phyloP scores from a whole-genome alignment of 2,113 vertebrate genomes.

The Amazona guildingii region DNA sequence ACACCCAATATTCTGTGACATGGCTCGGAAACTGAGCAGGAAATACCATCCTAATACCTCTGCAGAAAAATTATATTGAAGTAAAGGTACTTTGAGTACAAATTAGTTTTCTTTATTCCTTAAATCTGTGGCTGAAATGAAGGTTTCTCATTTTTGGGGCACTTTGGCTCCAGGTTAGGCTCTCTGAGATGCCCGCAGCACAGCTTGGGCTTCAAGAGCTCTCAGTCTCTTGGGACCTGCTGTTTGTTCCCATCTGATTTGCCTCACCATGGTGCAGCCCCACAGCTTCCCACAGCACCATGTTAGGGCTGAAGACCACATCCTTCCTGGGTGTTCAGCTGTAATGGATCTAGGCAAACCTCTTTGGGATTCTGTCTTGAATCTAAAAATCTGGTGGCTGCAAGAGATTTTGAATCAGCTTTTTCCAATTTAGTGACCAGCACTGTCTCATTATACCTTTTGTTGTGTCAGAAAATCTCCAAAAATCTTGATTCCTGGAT shows the following conservation, averaged over 20 bases:
- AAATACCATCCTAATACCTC: constrained; percentile 46
- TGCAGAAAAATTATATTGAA: neutral
- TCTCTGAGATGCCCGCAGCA: neutral
- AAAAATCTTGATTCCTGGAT: neutral
- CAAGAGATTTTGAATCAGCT: neutral
- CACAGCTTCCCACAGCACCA: neutral
- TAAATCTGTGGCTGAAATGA: neutral
- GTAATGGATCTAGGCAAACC: neutral
- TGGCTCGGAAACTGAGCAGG: neutral
- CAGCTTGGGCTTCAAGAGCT: neutral
- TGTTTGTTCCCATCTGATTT: neutral
- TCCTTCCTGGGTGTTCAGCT: neutral
- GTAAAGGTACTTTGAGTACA: neutral
- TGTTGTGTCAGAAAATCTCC: neutral
- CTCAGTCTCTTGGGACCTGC: neutral
- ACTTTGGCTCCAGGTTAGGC: neutral
- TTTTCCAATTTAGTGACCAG: neutral
- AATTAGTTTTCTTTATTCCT: neutral
- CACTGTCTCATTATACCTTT: neutral
- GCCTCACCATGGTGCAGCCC: neutral
- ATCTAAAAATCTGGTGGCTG: neutral
- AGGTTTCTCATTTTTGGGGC: neutral
- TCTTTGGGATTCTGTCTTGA: neutral
- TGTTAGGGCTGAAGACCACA: neutral
- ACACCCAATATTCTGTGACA: constrained; percentile 49